phyloP scores from a whole-genome alignment of 1,140 invertebrate species.

The Lucilia sericata region DNA sequence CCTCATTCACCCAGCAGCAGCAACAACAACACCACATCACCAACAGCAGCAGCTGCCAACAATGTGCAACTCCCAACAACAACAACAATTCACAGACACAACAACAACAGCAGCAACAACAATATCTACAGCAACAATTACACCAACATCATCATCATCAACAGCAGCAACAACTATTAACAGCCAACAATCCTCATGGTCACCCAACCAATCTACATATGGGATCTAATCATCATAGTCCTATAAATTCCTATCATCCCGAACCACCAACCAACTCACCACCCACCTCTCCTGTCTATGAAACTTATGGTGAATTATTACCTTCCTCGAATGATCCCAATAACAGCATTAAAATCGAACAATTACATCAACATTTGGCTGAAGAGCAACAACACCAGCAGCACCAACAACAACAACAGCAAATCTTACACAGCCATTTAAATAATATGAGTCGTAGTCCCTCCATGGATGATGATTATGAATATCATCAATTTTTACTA shows the following conservation, averaged over 20 bases:
- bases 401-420: constrained; percentile 45
- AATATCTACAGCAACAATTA: constrained; percentile 32
- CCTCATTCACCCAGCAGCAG: constrained; percentile 52
- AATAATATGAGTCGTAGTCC: constrained; percentile 37
- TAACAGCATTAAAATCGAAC: constrained; percentile 35
- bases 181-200: constrained; percentile 44
- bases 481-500: constrained; percentile 59
- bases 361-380: constrained; percentile 6
- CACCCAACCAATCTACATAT: background rate
- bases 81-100: constrained; percentile 50
- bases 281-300: constrained; percentile 25
- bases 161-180: constrained; percentile 19
- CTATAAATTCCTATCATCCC: constrained; percentile 4
- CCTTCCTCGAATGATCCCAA: background rate
- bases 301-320: constrained; percentile 18
- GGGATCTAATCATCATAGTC: background rate
- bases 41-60: constrained; percentile 54
- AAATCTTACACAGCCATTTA: background rate
- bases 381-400: constrained; percentile 36
- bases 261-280: constrained; percentile 47
- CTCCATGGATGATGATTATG: constrained; percentile 45
- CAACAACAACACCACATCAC: constrained; percentile 57
- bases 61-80: constrained; percentile 58
- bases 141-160: constrained; percentile 25
- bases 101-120: constrained; percentile 49